A percentile compares a stretch with the other conserved stretches of the same genome.
phyloP scores from a whole-genome alignment of 2,113 vertebrate genomes.

The Lycocorax pyrrhopterus region DNA sequence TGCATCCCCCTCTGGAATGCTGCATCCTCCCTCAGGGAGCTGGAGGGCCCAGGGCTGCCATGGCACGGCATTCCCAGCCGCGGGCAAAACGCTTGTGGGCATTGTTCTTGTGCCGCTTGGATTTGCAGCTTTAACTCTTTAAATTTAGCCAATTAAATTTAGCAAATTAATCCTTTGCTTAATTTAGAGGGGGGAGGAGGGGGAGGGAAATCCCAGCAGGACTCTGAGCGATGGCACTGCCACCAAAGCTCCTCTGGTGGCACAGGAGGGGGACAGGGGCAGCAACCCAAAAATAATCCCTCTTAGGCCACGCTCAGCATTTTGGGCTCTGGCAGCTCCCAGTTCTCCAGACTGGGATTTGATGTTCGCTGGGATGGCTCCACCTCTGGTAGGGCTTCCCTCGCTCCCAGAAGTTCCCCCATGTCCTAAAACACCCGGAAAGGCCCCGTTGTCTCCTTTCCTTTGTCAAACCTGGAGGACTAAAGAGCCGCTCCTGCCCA shows the following conservation, averaged over 20 bases:
- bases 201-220: background rate
- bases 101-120: background rate
- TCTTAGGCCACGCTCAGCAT: background rate
- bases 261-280: background rate
- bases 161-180: slow-evolving; percentile 18
- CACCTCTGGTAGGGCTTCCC: background rate
- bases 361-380: background rate
- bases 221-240: background rate
- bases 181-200: background rate
- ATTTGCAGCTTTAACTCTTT: background rate
- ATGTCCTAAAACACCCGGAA: background rate
- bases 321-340: background rate
- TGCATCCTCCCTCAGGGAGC: background rate
- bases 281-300: background rate
- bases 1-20: background rate
- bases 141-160: background rate
- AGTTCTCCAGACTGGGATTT: background rate
- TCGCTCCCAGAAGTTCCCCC: fast-evolving
- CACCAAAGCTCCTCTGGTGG: background rate
- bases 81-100: background rate
- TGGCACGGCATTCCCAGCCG: background rate
- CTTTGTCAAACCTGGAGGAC: background rate
- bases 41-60: background rate
- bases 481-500: background rate
- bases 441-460: fast-evolving